phyloP scores from a whole-genome alignment of 1,140 invertebrate species.

The Ips typographus region DNA sequence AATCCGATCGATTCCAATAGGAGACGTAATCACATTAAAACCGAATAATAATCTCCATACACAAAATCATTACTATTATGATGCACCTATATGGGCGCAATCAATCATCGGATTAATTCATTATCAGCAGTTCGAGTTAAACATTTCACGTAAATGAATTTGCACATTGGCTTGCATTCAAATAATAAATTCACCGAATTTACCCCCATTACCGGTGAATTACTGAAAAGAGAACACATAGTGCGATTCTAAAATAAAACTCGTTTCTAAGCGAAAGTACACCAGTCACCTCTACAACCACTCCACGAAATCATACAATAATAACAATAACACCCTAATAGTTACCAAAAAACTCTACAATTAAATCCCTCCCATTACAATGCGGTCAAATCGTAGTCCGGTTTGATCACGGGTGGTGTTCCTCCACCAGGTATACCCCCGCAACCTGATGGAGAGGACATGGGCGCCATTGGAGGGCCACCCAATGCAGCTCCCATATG shows the following conservation, averaged over 20 bases:
- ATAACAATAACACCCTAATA: not conserved
- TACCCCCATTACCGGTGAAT: not conserved
- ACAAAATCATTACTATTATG: not conserved
- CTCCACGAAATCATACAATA: not conserved
- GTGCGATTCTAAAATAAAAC: too few species aligned
- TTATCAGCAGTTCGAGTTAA: not conserved
- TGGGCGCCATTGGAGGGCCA: conserved; percentile 52
- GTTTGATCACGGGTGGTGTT: conserved; percentile 61
- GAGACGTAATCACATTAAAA: too few species aligned
- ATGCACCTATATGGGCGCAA: not conserved
- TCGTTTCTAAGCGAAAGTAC: too few species aligned
- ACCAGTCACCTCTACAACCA: not conserved
- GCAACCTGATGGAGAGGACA: conserved; percentile 57
- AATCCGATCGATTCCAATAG: too few species aligned
- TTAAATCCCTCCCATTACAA: conserved; percentile 58
- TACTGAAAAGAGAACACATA: too few species aligned
- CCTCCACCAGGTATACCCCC: conserved; percentile 53
- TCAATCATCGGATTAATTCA: conserved; percentile 4
- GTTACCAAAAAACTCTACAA: not conserved
- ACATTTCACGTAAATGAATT: not conserved
- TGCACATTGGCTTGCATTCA: not conserved
- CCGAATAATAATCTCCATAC: not conserved
- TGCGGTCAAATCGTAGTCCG: conserved; percentile 72
- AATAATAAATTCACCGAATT: not conserved
- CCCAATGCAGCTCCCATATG: conserved; percentile 48